phyloP scores from a whole-genome alignment of 2,888 invertebrate genomes.

The Isoperla grammatica region DNA sequence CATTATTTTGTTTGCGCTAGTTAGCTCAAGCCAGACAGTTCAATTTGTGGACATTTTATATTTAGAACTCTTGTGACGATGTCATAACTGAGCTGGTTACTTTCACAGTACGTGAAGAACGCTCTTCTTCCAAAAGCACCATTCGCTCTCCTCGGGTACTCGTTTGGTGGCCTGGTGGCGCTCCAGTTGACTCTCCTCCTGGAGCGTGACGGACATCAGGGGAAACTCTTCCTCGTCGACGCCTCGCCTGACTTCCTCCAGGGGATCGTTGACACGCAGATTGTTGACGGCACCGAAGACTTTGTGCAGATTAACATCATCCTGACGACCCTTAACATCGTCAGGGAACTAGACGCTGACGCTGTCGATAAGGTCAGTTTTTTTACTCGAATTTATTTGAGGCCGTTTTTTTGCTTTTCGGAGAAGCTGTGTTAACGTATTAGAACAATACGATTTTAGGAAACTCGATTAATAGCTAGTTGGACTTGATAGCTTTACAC shows the following conservation, averaged over 20 bases:
- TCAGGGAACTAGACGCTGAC: constrained; percentile 4
- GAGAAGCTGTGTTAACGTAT: too few species aligned
- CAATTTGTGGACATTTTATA: too few species aligned
- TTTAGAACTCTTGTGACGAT: too few species aligned
- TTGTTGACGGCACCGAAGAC: constrained; percentile 43
- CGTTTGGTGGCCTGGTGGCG: constrained; percentile 74
- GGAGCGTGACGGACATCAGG: constrained; percentile 59
- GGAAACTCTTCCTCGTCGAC: constrained; percentile 68
- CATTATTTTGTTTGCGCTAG: too few species aligned
- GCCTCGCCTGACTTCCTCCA: constrained; percentile 67
- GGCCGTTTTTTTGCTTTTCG: too few species aligned
- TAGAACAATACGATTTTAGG: too few species aligned
- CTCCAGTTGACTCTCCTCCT: constrained; percentile 69
- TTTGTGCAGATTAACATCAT: constrained; percentile 55
- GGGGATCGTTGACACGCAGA: not conserved
- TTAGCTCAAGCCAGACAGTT: too few species aligned
- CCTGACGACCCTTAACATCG: constrained; percentile 43
- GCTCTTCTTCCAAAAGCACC: constrained; percentile 39
- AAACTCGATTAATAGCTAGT: too few species aligned
- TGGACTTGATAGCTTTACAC: too few species aligned
- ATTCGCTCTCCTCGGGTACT: constrained; percentile 80
- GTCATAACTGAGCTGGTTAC: too few species aligned
- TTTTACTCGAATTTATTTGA: too few species aligned
- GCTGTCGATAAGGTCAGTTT: not conserved
- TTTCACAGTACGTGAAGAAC: constrained; percentile 17